These are phyloP conservation scores for Rhynchonycteris naso DNA, from an alignment of 2,797 vertebrate genomes.

Conservation along the genomic window DNA sequence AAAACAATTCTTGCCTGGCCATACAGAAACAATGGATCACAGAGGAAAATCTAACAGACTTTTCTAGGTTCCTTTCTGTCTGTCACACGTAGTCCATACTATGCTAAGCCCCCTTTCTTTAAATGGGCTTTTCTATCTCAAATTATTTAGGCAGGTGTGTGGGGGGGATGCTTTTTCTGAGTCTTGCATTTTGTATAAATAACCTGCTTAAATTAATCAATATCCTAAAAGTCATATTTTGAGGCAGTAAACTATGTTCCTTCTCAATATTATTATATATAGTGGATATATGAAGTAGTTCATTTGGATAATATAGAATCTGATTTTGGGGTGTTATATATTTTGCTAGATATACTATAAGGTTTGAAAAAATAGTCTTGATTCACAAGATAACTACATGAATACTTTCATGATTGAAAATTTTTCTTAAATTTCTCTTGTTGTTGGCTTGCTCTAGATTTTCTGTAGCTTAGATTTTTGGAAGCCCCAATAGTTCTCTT, in stretches of 20 bases:
- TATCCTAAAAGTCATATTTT: too few species aligned
- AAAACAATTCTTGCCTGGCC: not conserved
- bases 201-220: not conserved
- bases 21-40: not conserved
- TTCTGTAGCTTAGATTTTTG: not conserved
- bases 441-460: not conserved
- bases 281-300: not conserved
- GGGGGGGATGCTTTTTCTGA: not conserved
- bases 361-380: not conserved
- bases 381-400: not conserved
- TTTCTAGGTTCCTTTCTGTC: not conserved
- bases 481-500: not conserved
- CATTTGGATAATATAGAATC: not conserved
- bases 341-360: not conserved
- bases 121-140: not conserved
- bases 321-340: not conserved
- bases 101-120: not conserved
- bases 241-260: too few species aligned
- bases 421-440: not conserved
- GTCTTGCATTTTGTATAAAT: not conserved
- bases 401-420: not conserved
- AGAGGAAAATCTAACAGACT: not conserved
- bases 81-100: not conserved
- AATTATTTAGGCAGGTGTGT: not conserved
- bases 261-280: not conserved